These are phyloP conservation scores for Montipora capricornis DNA, from an alignment of 64 coral and sea anemone species.

Conservation along the genomic window DNA sequence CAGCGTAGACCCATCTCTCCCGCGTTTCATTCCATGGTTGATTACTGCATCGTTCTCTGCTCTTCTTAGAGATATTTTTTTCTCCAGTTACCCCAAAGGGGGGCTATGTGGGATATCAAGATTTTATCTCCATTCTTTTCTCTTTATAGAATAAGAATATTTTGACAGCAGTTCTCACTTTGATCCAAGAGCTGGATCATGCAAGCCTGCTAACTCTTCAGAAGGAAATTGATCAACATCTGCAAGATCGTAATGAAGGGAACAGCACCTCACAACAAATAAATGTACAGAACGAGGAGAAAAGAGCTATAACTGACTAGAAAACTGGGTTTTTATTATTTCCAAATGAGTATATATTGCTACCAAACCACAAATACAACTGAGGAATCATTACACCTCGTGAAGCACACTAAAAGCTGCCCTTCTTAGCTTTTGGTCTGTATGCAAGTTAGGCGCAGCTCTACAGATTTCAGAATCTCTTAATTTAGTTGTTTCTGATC, in stretches of 20 bases:
- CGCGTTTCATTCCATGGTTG: no score
- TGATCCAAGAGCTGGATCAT: slow-evolving; percentile 87
- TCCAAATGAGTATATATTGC: background rate
- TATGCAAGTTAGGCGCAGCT: no score
- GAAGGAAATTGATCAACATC: slow-evolving; percentile 67
- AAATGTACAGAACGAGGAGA: background rate
- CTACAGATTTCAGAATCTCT: no score
- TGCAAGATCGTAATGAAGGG: slow-evolving; percentile 54
- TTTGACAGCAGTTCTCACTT: slow-evolving; percentile 74
- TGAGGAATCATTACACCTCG: no score
- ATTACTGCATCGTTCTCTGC: no score
- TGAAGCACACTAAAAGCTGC: no score
- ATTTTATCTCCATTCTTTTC: background rate
- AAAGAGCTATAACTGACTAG: background rate
- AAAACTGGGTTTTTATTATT: background rate
- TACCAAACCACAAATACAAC: background rate
- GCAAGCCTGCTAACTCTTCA: slow-evolving; percentile 73
- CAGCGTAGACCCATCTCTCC: no score
- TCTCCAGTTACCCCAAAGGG: no score
- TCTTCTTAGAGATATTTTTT: no score
- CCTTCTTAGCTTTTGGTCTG: no score
- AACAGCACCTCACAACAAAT: background rate
- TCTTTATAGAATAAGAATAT: slow-evolving; percentile 83
- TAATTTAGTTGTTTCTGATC: no score
- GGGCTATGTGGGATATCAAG: no score